These are phyloP conservation scores for Pecten maximus DNA, from an alignment of 2,888 invertebrate genomes.

Conservation along the genomic window DNA sequence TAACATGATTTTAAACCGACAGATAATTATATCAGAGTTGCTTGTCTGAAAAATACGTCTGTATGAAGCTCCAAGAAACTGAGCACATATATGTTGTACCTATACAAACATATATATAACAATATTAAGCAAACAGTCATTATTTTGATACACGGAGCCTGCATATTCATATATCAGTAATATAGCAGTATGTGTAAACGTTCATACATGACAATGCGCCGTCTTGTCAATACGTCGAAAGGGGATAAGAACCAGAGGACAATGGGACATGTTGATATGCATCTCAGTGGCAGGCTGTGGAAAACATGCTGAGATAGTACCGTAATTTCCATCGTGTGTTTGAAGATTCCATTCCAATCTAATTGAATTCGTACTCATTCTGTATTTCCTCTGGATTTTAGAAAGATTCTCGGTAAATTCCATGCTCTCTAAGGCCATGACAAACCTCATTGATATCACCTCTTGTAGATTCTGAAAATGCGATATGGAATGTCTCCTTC, in stretches of 20 bases:
- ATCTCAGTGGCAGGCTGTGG: background rate
- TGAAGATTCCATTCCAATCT: background rate
- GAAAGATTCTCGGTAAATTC: background rate
- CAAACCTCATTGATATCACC: background rate
- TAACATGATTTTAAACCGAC: too few species aligned
- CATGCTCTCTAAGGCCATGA: background rate
- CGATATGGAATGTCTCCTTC: background rate
- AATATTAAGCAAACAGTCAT: too few species aligned
- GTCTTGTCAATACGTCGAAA: background rate
- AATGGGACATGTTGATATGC: background rate
- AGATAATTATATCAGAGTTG: too few species aligned
- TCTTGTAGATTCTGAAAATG: background rate
- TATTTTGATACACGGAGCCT: too few species aligned
- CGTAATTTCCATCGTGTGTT: background rate
- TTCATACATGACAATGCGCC: background rate
- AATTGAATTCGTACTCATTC: background rate
- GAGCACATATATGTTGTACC: too few species aligned
- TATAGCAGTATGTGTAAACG: too few species aligned
- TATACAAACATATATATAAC: too few species aligned
- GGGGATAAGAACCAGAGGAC: background rate
- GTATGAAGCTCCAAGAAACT: too few species aligned
- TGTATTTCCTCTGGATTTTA: background rate
- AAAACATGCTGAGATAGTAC: background rate
- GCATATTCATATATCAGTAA: too few species aligned
- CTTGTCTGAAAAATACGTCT: too few species aligned